Percentiles rank a stretch among this genome's conserved stretches.
These are phyloP conservation scores for Rhinolophus ferrumequinum DNA, from an alignment of 2,113 vertebrate species.

Conservation along the genomic window DNA sequence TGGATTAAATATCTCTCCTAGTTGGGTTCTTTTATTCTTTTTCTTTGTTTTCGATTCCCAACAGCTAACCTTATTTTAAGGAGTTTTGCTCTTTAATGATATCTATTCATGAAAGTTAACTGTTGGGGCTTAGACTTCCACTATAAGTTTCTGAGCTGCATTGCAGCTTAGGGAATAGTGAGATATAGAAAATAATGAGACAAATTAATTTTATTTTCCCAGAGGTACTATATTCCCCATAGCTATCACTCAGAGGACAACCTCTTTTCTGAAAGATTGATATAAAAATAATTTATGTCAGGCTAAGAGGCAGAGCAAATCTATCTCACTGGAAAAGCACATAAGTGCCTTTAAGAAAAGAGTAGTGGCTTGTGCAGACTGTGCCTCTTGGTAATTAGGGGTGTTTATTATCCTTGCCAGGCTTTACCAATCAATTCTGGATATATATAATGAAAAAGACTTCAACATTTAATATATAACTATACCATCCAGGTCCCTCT, in stretches of 20 bases:
- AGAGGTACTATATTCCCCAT: slow-evolving; percentile 65
- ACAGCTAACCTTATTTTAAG: slow-evolving; percentile 67
- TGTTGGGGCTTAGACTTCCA: slow-evolving; percentile 68
- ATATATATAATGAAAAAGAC: slow-evolving; percentile 69
- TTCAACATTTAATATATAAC: slow-evolving; percentile 60
- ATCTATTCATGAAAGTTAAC: slow-evolving; percentile 68
- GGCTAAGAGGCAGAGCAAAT: slow-evolving; percentile 43
- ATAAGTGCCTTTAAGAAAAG: slow-evolving; percentile 71
- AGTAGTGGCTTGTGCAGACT: slow-evolving; percentile 56
- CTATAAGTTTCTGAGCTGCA: slow-evolving; percentile 54
- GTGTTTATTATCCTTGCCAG: slow-evolving; percentile 73
- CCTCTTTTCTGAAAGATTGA: slow-evolving; percentile 66
- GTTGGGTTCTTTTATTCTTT: slow-evolving; percentile 56
- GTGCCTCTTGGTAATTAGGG: slow-evolving; percentile 73
- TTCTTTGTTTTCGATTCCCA: slow-evolving; percentile 69
- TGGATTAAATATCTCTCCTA: slow-evolving; percentile 60
- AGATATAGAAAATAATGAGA: slow-evolving; percentile 77
- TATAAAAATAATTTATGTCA: slow-evolving; percentile 79
- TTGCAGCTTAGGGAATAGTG: slow-evolving; percentile 66
- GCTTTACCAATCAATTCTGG: slow-evolving; percentile 63
- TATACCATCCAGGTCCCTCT: background rate
- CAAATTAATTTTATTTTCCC: slow-evolving; percentile 79
- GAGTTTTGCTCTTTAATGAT: slow-evolving; percentile 70
- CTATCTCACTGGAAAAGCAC: slow-evolving; percentile 57
- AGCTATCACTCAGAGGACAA: slow-evolving; percentile 75